Conservation (phyloP, 2,113 vertebrate species). For the Chrysochloris asiatica region DNA sequence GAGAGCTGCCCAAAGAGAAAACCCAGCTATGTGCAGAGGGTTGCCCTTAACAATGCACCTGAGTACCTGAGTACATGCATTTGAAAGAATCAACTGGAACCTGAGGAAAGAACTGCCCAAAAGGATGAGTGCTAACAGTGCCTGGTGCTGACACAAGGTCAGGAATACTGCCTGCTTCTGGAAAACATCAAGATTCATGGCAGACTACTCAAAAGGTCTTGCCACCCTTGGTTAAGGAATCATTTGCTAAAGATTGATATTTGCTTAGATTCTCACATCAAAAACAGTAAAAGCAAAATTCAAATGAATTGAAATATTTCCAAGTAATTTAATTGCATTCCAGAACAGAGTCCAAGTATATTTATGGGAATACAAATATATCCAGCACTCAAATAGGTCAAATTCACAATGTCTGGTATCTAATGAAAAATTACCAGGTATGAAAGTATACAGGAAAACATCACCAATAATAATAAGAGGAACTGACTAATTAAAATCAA, state of each 20-base stretch:
- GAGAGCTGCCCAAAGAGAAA: background rate
- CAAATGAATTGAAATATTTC: background rate
- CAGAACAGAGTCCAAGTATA: slow-evolving; percentile 2
- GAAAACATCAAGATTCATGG: background rate
- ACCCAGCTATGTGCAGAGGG: background rate
- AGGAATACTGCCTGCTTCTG: background rate
- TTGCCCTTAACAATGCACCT: background rate
- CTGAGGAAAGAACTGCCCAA: no score
- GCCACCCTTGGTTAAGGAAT: background rate
- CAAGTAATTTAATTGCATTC: background rate
- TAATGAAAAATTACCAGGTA: background rate
- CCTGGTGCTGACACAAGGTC: background rate
- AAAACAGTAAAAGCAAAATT: background rate
- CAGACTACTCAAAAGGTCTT: background rate
- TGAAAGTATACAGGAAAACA: background rate
- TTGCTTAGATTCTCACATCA: background rate
- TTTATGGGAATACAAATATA: background rate
- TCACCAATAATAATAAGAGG: background rate
- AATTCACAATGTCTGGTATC: background rate
- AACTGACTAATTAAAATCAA: background rate
- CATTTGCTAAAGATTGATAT: background rate
- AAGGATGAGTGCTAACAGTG: background rate
- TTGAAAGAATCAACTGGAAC: background rate
- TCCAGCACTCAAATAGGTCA: background rate
- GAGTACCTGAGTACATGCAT: accelerated